Conservation (phyloP, 2,888 invertebrate species). For the Heliconius hortense region DNA sequence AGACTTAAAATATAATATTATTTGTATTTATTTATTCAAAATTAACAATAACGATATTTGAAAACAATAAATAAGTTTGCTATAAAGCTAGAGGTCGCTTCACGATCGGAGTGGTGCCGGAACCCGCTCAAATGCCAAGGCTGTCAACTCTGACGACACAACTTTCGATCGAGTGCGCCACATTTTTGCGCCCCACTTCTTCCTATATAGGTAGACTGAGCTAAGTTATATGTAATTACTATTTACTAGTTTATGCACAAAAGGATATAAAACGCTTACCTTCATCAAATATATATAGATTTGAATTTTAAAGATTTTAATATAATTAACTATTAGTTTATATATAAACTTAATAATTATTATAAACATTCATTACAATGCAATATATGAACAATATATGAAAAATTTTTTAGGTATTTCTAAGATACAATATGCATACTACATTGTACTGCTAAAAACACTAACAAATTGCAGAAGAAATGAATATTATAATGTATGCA, state of each 20-base stretch:
- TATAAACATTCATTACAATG: not conserved
- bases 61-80: conserved; percentile 45
- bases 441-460: not conserved
- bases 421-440: not conserved
- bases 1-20: not conserved
- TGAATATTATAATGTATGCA: conserved; percentile 18
- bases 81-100: conserved; percentile 54
- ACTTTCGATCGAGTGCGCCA: conserved; percentile 78
- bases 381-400: not conserved
- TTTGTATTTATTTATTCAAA: not conserved
- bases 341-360: not conserved
- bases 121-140: conserved; percentile 82
- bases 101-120: conserved; percentile 63
- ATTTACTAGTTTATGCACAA: conserved; percentile 16
- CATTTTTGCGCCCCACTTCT: conserved; percentile 77
- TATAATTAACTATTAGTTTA: no score
- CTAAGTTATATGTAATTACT: conserved; percentile 36
- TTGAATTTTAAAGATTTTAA: conserved; percentile 2
- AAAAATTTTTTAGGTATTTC: not conserved
- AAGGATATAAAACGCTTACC: conserved; percentile 12
- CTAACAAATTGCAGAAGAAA: not conserved
- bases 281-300: not conserved
- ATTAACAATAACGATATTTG: not conserved
- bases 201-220: conserved; percentile 32
- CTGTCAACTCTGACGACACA: conserved; percentile 80